phyloP scores from a whole-genome alignment of 1,140 invertebrate genomes.

The Micrasema longulum region DNA sequence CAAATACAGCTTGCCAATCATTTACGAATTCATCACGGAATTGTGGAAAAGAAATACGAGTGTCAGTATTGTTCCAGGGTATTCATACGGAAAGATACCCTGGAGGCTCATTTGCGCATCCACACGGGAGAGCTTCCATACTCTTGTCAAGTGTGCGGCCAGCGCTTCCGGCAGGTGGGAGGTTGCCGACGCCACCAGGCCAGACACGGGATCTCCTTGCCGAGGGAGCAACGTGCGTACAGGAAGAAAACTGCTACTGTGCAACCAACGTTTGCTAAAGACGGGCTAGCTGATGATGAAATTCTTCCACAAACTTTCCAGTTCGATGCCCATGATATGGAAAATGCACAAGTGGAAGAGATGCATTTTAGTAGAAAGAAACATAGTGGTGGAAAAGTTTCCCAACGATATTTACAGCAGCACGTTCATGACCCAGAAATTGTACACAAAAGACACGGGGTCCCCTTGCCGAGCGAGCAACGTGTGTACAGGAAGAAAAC shows the following conservation, averaged over 20 bases:
- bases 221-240: too few species aligned
- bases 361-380: too few species aligned
- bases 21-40: not conserved
- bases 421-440: too few species aligned
- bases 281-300: too few species aligned
- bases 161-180: constrained; percentile 59
- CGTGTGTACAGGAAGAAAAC: too few species aligned
- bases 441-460: not conserved
- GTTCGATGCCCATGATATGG: too few species aligned
- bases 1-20: not conserved
- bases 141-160: constrained; percentile 68
- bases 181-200: not conserved
- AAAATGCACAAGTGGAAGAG: too few species aligned
- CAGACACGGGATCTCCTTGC: not conserved
- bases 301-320: too few species aligned
- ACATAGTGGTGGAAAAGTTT: too few species aligned
- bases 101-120: constrained; percentile 59
- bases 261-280: too few species aligned
- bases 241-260: too few species aligned
- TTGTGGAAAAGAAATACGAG: not conserved
- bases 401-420: too few species aligned
- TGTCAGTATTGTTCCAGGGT: not conserved
- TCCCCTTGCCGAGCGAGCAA: not conserved
- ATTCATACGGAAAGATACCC: constrained; percentile 39
- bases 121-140: constrained; percentile 70